Evolutionary conservation across 2,797 vertebrate species (phyloP), one percentile per base, ranked within the genome.

Genomic region (Streptopelia turtur): DNA sequence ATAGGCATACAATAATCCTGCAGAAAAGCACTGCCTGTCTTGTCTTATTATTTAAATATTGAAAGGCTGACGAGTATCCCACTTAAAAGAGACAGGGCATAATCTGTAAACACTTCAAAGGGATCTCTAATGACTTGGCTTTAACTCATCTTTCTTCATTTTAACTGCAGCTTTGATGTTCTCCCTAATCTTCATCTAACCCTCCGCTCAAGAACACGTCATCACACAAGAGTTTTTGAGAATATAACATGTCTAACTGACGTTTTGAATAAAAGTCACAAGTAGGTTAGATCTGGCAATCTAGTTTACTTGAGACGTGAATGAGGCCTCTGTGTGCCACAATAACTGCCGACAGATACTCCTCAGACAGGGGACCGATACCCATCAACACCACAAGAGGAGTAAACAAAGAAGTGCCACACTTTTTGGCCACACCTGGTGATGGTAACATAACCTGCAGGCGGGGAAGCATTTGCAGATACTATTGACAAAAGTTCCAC

Each of bases 21-120:
- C 56, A 71, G 75, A 83, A 93, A 89, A 94, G 89, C 77, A 41
- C 59, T 52, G 78, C 56, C 92, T 94, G 94, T 92, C 71, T 2
- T 31, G 68, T 93, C 83, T 84, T 93, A 93, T 95, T 94, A 95
- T 87, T 95, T 75, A 86, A 95, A 94, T 96, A 96, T 30, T 92
- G 81, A 97, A 95, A 92, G 49, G 76, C 81, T 86, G 86, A 94
- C 94, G 88, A 95, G 84, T 95, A 91, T 84, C 57, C 65, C 70
- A 70, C 92, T 97, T 95, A 86, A 91, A 93, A 93, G 77, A 94
- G 87, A 95, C 66, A 84, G 72, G 39, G 64, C 39, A 94, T 95
- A 94, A 96, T 93, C 89, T 94, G 83, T 80, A 92, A 96, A 96
- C 93, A 94, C 93, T 97, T 97, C 94, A 97, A 96, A 97, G 89